Evolutionary conservation across 1,140 invertebrate genomes (phyloP).

Genomic region (Bombus superbus): DNA sequence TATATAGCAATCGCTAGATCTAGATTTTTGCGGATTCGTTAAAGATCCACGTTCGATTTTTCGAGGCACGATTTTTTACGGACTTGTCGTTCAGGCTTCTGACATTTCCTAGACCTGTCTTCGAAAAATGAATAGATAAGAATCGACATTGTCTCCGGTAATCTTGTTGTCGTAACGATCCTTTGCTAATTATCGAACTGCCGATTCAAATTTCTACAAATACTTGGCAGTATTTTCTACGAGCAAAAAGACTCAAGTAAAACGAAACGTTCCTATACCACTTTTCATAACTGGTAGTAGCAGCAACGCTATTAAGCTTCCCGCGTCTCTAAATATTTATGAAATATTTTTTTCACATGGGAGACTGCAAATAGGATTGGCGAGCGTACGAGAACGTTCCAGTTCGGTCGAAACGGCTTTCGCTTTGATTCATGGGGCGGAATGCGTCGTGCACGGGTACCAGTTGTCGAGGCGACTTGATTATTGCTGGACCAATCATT

Average conservation of each 20-base stretch:
- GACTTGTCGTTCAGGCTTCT: background rate
- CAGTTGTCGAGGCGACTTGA: conserved; percentile 58
- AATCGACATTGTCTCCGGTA: background rate
- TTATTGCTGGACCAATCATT: conserved; percentile 67
- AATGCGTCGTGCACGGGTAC: conserved; percentile 50
- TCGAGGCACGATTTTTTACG: too few relatives aligned
- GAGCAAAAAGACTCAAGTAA: background rate
- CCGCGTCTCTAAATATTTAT: background rate
- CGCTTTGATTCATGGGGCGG: conserved; percentile 63
- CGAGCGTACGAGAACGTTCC: conserved; percentile 36
- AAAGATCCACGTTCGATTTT: too few relatives aligned
- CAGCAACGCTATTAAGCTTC: background rate
- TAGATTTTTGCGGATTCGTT: too few relatives aligned
- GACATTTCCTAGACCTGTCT: background rate
- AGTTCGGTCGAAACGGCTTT: conserved; percentile 13
- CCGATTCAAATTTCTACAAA: background rate
- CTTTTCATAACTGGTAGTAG: background rate
- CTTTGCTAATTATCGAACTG: background rate
- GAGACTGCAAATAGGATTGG: background rate
- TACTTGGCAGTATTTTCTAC: background rate
- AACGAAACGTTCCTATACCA: background rate
- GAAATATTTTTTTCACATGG: background rate
- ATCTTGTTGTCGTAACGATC: background rate
- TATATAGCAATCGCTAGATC: too few relatives aligned
- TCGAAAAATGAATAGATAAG: background rate